A percentile compares a stretch with the other conserved stretches of the same genome.
Conservation (phyloP, 2,797 vertebrate species). For the Melanitta fusca region DNA sequence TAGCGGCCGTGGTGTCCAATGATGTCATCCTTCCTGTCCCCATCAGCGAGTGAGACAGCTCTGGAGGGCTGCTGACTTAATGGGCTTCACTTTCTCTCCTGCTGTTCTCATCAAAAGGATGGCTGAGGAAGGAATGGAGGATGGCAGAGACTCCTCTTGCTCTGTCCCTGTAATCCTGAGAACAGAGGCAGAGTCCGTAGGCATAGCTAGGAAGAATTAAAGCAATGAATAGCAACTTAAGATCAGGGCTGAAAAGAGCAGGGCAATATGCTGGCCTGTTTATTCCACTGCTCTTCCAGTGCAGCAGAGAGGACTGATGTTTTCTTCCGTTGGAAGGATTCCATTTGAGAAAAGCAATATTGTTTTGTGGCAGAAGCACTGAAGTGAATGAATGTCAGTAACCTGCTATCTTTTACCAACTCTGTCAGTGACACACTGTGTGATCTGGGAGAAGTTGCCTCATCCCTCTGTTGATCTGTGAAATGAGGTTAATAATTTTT, state of each 20-base stretch:
- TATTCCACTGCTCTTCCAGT: not conserved
- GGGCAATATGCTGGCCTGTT: not conserved
- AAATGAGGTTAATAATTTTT: slow-evolving; percentile 6
- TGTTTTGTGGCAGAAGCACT: not conserved
- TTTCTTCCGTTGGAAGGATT: not conserved
- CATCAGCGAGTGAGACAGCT: not conserved
- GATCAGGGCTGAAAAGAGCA: not conserved
- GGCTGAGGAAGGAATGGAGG: not conserved
- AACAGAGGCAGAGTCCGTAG: not conserved
- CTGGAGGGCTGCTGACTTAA: not conserved
- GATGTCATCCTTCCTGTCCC: slow-evolving; percentile 47
- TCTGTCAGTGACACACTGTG: not conserved
- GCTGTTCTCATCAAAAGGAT: not conserved
- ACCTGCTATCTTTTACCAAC: not conserved
- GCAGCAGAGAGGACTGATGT: not conserved
- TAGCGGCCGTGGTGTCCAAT: not conserved
- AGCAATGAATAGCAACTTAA: not conserved
- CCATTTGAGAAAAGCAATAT: not conserved
- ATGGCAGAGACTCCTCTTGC: not conserved
- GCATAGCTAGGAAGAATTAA: not conserved
- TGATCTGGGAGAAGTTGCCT: not conserved
- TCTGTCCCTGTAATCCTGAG: not conserved
- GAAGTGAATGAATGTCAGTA: not conserved
- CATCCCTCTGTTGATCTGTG: not conserved
- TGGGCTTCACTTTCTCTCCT: not conserved